Conservation (phyloP, 2,888 invertebrate genomes). For the Drosophila sordidapex region DNA sequence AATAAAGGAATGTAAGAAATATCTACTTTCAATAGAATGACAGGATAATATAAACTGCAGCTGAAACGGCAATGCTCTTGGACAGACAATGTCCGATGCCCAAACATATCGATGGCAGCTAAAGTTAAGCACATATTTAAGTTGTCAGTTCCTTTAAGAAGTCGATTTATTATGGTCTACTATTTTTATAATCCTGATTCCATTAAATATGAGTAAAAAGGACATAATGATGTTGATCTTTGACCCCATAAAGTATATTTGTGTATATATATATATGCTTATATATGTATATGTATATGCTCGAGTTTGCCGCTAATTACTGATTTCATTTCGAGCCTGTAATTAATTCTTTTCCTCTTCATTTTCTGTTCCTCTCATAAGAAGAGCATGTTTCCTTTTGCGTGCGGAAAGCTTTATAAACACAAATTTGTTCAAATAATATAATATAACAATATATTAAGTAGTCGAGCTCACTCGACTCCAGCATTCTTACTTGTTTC, state of each 20-base stretch:
- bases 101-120: neutral
- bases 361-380: no score
- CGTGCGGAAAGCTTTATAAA: neutral
- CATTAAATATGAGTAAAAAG: neutral
- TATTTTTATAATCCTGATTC: neutral
- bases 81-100: neutral
- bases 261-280: no score
- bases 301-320: no score
- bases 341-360: no score
- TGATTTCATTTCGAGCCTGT: no score
- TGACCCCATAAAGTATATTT: neutral
- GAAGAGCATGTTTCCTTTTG: neutral
- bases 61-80: neutral
- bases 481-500: neutral
- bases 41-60: slow-evolving; percentile 8
- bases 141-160: neutral
- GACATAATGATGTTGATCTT: neutral
- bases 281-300: no score
- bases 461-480: neutral
- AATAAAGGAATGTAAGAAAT: slow-evolving; percentile 10
- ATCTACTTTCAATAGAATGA: slow-evolving; percentile 1
- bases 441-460: neutral
- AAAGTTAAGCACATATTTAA: neutral
- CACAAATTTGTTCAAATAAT: neutral
- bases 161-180: neutral